These are phyloP conservation scores for Cygnus atratus DNA, from an alignment of 2,113 vertebrate species.

Conservation along the genomic window DNA sequence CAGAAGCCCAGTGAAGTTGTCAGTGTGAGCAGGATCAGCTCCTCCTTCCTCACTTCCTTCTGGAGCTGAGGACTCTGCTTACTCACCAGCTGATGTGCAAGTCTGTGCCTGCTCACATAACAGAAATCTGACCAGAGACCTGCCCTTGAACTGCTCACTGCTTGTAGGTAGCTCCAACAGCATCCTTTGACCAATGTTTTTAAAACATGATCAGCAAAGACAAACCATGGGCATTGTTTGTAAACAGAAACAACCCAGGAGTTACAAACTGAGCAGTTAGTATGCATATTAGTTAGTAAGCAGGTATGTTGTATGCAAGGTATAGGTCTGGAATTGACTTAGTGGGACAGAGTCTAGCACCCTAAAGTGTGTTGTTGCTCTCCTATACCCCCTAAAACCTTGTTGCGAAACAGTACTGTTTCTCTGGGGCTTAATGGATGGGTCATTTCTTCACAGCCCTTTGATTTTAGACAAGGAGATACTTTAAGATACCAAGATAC, in stretches of 20 bases:
- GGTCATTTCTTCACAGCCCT: background rate
- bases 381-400: background rate
- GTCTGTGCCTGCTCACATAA: background rate
- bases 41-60: background rate
- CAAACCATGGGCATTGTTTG: background rate
- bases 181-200: background rate
- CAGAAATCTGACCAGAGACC: background rate
- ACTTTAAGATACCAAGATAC: background rate
- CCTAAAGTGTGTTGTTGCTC: background rate
- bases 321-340: background rate
- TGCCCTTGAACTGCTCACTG: background rate
- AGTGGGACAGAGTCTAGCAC: background rate
- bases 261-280: background rate
- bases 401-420: background rate
- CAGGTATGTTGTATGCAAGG: accelerated
- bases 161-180: background rate
- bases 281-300: background rate
- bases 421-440: background rate
- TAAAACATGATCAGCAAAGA: background rate
- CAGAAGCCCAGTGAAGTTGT: background rate
- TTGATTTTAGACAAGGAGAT: background rate
- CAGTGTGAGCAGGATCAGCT: background rate
- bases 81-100: accelerated
- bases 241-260: background rate
- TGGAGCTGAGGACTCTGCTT: background rate